Conservation (phyloP, 2,113 vertebrate genomes). For the Bagarius yarrelli region DNA sequence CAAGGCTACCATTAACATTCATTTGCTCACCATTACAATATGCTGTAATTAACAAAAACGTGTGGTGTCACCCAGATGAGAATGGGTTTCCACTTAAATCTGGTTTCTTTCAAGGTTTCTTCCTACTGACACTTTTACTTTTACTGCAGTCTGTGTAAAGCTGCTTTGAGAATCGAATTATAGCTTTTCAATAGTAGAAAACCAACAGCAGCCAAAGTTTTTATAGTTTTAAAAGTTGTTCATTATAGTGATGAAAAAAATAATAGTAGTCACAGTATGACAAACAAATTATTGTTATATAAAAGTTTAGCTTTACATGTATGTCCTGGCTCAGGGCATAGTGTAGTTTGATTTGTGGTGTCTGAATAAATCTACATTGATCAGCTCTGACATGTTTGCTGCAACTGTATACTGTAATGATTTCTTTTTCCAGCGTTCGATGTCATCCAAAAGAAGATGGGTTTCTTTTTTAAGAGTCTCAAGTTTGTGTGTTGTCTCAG, state of each 20-base stretch:
- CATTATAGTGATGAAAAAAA: not conserved
- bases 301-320: not conserved
- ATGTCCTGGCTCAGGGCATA: not conserved
- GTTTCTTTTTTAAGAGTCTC: not conserved
- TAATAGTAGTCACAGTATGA: not conserved
- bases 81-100: too few relatives aligned
- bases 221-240: not conserved
- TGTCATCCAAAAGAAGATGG: not conserved
- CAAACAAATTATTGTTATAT: conserved; percentile 12
- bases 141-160: too few relatives aligned
- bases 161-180: too few relatives aligned
- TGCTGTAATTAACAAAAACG: too few relatives aligned
- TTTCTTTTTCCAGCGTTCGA: not conserved
- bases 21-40: too few relatives aligned
- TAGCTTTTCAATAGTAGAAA: not conserved
- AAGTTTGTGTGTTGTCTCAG: not conserved
- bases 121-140: too few relatives aligned
- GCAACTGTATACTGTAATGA: conserved; percentile 9
- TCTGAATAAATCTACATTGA: conserved; percentile 17
- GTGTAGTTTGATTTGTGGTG: not conserved
- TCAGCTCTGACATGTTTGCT: conserved; percentile 16
- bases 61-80: too few relatives aligned
- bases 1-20: too few relatives aligned
- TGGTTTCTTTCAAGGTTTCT: too few relatives aligned
- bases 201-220: not conserved